These are phyloP conservation scores for Saxidomus purpurata DNA, from an alignment of 1,140 invertebrate species.

Conservation along the genomic window DNA sequence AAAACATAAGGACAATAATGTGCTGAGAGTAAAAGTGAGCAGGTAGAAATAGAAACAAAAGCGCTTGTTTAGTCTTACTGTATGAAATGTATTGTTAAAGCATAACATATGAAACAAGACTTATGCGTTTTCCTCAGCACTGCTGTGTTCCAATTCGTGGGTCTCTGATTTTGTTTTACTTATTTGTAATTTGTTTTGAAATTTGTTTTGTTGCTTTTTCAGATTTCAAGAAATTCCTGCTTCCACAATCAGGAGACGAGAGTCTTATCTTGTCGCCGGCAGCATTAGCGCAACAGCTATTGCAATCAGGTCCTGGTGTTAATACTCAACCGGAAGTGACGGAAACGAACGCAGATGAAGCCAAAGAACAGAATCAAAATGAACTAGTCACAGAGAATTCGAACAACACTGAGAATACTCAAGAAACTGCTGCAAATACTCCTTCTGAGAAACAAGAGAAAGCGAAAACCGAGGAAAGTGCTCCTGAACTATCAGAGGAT, in stretches of 20 bases:
- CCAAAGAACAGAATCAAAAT: background rate
- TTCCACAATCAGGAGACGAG: slow-evolving; percentile 50
- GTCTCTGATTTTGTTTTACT: too few relatives aligned
- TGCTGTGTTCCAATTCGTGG: too few relatives aligned
- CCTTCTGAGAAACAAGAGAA: background rate
- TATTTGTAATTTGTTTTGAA: too few relatives aligned
- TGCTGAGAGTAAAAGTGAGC: too few relatives aligned
- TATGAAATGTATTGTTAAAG: too few relatives aligned
- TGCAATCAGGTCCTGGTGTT: background rate
- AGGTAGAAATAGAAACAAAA: too few relatives aligned
- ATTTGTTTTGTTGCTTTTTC: too few relatives aligned
- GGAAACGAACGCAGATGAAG: background rate
- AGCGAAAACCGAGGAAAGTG: background rate
- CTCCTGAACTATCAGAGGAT: background rate
- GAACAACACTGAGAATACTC: background rate
- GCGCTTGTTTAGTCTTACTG: too few relatives aligned
- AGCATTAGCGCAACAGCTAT: slow-evolving; percentile 2
- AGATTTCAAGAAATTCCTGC: slow-evolving; percentile 55
- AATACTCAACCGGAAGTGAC: slow-evolving; percentile 17
- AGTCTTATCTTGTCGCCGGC: slow-evolving; percentile 32
- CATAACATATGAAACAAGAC: too few relatives aligned
- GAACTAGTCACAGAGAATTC: background rate
- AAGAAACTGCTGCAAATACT: background rate
- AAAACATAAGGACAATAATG: too few relatives aligned
- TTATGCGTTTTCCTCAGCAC: too few relatives aligned